Conservation (phyloP, 2,888 invertebrate species). For the Boloria euphrosyne region DNA sequence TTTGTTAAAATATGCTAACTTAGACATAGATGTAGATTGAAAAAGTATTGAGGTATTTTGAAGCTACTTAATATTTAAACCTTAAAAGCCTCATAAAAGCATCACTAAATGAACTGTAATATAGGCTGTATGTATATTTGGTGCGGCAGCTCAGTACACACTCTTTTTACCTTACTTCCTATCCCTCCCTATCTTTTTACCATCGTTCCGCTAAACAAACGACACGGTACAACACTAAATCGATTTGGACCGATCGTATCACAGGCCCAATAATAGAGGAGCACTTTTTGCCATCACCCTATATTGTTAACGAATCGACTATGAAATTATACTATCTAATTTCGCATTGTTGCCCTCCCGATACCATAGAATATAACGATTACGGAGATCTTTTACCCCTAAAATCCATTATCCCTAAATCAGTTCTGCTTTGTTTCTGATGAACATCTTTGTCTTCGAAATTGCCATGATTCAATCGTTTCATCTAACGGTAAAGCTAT, state of each 20-base stretch:
- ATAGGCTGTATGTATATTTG: constrained; percentile 50
- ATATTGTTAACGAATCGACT: constrained; percentile 74
- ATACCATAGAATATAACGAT: constrained; percentile 60
- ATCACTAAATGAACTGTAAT: constrained; percentile 62
- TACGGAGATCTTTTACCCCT: constrained; percentile 64
- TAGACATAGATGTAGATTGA: too few relatives aligned
- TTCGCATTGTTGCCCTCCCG: constrained; percentile 66
- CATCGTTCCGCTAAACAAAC: constrained; percentile 79
- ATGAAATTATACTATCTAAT: constrained; percentile 71
- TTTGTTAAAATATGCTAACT: too few relatives aligned
- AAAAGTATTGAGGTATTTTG: too few relatives aligned
- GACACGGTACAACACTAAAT: constrained; percentile 75
- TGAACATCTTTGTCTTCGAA: constrained; percentile 75
- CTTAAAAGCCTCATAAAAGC: too few relatives aligned
- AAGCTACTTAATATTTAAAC: constrained; percentile 48
- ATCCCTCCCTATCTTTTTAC: constrained; percentile 39
- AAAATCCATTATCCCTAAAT: constrained; percentile 68
- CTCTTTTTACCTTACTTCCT: constrained; percentile 46
- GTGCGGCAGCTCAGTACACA: constrained; percentile 55
- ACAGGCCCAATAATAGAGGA: constrained; percentile 71
- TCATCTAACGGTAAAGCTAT: constrained; percentile 55
- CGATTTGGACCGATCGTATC: constrained; percentile 75
- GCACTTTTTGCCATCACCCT: constrained; percentile 67
- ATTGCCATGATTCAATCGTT: constrained; percentile 63
- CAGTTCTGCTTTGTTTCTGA: constrained; percentile 75